Percentiles rank a stretch among this genome's conserved stretches.
Evolutionary conservation across 2,113 vertebrate genomes (phyloP).

Genomic region (Myiozetetes cayanensis): DNA sequence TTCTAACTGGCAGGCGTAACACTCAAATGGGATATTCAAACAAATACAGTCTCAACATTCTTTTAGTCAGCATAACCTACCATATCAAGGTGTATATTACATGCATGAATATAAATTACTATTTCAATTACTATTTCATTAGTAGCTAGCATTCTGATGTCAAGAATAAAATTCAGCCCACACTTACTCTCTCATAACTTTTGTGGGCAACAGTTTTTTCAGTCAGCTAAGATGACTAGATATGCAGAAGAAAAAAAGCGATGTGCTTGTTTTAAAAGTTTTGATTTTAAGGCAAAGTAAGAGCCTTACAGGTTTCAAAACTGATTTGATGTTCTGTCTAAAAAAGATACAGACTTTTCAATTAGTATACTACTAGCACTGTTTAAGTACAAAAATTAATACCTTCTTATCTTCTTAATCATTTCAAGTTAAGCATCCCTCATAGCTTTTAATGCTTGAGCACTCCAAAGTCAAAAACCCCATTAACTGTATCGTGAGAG

Average conservation of each 20-base stretch:
- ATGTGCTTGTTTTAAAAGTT: background rate
- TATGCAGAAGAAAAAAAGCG: background rate
- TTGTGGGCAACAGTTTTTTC: background rate
- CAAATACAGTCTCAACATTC: background rate
- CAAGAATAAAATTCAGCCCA: background rate
- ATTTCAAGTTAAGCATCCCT: background rate
- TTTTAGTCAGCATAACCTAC: background rate
- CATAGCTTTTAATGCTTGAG: background rate
- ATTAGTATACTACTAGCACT: background rate
- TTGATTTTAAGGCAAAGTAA: background rate
- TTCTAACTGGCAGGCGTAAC: background rate
- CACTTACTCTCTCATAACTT: background rate
- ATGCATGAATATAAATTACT: background rate
- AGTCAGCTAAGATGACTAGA: background rate
- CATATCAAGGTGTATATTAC: background rate
- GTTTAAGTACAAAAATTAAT: conserved; percentile 1
- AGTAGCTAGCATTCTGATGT: background rate
- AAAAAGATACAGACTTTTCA: background rate
- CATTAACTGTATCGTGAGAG: background rate
- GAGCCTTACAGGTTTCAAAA: background rate
- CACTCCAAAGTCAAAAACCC: background rate
- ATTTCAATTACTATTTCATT: background rate
- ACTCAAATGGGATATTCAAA: background rate
- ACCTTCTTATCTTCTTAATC: background rate
- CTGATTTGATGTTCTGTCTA: background rate